phyloP scores from a whole-genome alignment of 2,888 invertebrate species.

The Thera obeliscata region DNA sequence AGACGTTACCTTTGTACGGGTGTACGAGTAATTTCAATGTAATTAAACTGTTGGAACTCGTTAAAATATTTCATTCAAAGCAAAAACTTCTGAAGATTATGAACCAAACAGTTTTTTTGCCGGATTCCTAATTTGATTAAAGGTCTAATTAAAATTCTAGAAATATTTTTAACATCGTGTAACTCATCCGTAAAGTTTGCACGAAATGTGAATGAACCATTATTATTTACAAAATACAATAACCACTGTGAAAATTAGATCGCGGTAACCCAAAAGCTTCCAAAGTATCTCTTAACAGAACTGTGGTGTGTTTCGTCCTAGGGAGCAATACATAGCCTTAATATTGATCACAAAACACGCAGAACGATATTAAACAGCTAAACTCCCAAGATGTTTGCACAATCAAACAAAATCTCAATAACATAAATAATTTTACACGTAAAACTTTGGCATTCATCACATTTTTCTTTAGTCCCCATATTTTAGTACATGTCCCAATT shows the following conservation, averaged over 20 bases:
- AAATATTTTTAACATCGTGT: constrained; percentile 7
- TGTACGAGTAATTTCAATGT: constrained; percentile 12
- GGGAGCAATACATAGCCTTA: no score
- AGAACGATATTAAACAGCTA: not conserved
- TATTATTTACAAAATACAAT: not conserved
- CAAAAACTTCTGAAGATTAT: not conserved
- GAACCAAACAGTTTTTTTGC: constrained; percentile 13
- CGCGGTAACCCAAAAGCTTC: no score
- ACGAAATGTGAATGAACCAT: not conserved
- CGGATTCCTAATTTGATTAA: constrained; percentile 11
- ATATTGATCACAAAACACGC: not conserved
- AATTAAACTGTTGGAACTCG: constrained; percentile 25
- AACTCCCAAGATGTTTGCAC: not conserved
- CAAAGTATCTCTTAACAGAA: not conserved
- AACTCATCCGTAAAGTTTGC: constrained; percentile 2
- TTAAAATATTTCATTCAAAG: constrained; percentile 25
- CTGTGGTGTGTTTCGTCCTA: not conserved
- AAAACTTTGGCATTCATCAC: constrained; percentile 9
- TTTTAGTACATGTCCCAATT: constrained; percentile 34
- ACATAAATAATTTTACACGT: constrained; percentile 6
- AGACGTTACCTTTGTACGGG: constrained; percentile 27
- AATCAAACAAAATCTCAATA: not conserved
- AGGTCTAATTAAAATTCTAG: constrained; percentile 17
- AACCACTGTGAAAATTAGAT: not conserved
- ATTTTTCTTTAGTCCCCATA: constrained; percentile 12